phyloP scores from a whole-genome alignment of 1,140 invertebrate genomes.

The Zaprionus nigranus region DNA sequence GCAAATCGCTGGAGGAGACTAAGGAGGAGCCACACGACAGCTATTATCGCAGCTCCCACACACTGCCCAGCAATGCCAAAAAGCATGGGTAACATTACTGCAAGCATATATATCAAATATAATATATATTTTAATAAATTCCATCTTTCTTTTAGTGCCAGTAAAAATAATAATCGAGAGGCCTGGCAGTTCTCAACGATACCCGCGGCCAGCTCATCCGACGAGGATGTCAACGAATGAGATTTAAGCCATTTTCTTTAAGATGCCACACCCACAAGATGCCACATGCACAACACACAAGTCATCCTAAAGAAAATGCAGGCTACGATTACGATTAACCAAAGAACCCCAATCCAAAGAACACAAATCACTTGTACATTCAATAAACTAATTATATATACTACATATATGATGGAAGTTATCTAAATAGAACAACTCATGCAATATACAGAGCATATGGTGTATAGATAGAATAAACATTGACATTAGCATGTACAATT shows the following conservation, averaged over 20 bases:
- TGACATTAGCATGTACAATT: conserved; percentile 53
- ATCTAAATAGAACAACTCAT: neutral
- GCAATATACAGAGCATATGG: conserved; percentile 23
- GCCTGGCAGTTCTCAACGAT: conserved; percentile 88
- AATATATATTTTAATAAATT: conserved; percentile 5
- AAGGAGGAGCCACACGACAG: conserved; percentile 85
- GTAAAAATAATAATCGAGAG: conserved; percentile 86
- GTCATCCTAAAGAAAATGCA: conserved; percentile 73
- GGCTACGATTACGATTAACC: conserved; percentile 39
- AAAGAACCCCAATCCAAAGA: neutral
- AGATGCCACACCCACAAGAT: conserved; percentile 43
- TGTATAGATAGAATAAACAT: conserved; percentile 26
- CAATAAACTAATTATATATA: neutral
- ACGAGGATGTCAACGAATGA: conserved; percentile 85
- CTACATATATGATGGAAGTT: neutral
- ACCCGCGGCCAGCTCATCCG: conserved; percentile 86
- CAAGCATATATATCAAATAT: neutral
- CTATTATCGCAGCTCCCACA: conserved; percentile 89
- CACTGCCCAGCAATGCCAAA: conserved; percentile 88
- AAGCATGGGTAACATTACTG: conserved; percentile 85
- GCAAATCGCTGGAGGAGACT: conserved; percentile 85
- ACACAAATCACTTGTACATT: conserved; percentile 6
- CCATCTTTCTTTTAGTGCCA: conserved; percentile 74
- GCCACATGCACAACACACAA: conserved; percentile 17
- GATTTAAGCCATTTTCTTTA: conserved; percentile 84